Conservation (phyloP, 1,140 invertebrate genomes). For the Dermatophagoides farinae region DNA sequence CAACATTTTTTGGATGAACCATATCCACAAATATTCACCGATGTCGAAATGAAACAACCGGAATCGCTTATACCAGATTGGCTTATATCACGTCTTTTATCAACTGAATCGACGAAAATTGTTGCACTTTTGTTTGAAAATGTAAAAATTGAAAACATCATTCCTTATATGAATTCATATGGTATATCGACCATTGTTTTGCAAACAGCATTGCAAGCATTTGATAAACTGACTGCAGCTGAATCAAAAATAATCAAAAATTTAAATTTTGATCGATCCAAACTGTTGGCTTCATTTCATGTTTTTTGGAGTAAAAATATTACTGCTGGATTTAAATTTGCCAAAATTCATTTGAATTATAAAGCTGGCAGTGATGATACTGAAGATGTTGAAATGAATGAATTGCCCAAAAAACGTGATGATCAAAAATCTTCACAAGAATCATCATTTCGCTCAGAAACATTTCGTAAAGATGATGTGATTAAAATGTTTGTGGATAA, state of each 20-base stretch:
- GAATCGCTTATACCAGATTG: slow-evolving; percentile 74
- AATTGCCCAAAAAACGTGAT: no score
- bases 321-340: slow-evolving; percentile 9
- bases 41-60: slow-evolving; percentile 23
- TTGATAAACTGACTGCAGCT: neutral
- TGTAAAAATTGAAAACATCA: slow-evolving; percentile 65
- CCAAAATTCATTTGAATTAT: slow-evolving; percentile 8
- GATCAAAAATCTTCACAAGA: neutral
- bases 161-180: slow-evolving; percentile 87
- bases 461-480: neutral
- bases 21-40: slow-evolving; percentile 15
- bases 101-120: slow-evolving; percentile 55
- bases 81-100: slow-evolving; percentile 78
- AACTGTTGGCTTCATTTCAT: neutral
- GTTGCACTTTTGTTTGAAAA: slow-evolving; percentile 64
- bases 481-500: neutral
- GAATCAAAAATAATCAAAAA: neutral
- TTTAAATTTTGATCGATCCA: neutral
- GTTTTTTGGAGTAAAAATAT: slow-evolving; percentile 13
- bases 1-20: slow-evolving; percentile 41
- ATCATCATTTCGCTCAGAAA: neutral
- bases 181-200: slow-evolving; percentile 77
- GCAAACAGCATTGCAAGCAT: slow-evolving; percentile 22
- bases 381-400: neutral
- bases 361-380: slow-evolving; percentile 12